Base-by-base conservation (phyloP, 2,888 invertebrate genomes). In the Lasioglossum calceatum region DNA sequence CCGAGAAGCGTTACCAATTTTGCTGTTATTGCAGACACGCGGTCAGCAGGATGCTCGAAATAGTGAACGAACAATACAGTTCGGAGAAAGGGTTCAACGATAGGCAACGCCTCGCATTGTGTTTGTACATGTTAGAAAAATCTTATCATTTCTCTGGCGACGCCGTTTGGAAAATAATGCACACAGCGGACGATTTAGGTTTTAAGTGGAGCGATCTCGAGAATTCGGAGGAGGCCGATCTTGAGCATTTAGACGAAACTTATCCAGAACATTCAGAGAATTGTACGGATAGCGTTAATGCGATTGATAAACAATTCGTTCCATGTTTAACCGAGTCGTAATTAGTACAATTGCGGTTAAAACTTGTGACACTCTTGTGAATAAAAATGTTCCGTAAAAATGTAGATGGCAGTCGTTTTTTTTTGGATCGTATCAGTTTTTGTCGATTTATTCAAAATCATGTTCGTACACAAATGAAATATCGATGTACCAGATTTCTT, bases 71-170 rank as follows among this genome's bases (percentile, higher is more conserved):
- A n/a, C 27, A 84, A 23, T 77, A 84, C 32, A 64, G 61, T 4
- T 4, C 16, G 12, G 47, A 71, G n/a, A 61, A 42, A 10, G 50
- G 54, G 50, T 47, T 79, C 61, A 91, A 91, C 77, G 88, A 92
- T 72, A 93, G 94, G 27, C 96, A 97, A 87, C 95, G 96, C 76
- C 94, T 98, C 32, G 97, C 97, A 76, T 94, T 98, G 50, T 96
- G 97, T 78, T 92, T 98, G 72, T 98, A 98, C 93, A 96, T 97
- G 81, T 96, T 98, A 39, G 98, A 98, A 94, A 96, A 96, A 90
- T 96, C 97, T 91, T 96, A 97, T 94, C 97, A 98, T 94, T 98
- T 98, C 92, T 97, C 97, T 23, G 98, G 98, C 0, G 97, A 98
- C 92, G 98, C 97, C 0, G 96, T 98, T 67, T 98, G 97, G 88